Base-by-base conservation (phyloP, 1,140 invertebrate species). In the Drosophila chauvacae region DNA sequence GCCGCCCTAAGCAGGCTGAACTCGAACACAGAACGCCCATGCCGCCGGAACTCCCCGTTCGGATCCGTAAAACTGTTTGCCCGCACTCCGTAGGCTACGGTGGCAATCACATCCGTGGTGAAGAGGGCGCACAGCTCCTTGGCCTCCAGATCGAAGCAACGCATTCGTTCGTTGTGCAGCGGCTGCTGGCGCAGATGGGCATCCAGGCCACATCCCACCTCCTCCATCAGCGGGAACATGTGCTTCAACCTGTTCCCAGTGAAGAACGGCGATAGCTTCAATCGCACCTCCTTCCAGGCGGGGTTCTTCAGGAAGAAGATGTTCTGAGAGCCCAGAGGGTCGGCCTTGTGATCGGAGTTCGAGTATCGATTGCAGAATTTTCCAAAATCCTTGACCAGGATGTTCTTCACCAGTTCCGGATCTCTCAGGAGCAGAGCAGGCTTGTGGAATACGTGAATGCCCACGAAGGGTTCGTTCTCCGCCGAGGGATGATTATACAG, bases 101-200 rank as follows among this genome's bases (percentile, higher is more conserved):
- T 94, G 14, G 94, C 94, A 66, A 95, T 95, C 7, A 95, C 94
- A 85, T 95, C 94, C 18, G 94, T 94, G 14, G 94, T 94, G 62
- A 93, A 95, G 53, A 93, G 93, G 1, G 93, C 91, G 44, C 93
- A 93, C 50, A 94, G 64, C 51, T 94, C 94, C 83, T 94, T 94
- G 48, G 92, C 80, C 57, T 93, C 92, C 26, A 92, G 3, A 13
- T 81, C 68, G 37, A 91, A 92, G 26, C 75, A 80, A 11, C 86
- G 76, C n/a, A 66, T 58, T 1, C 73, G 51, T 11, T 90, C 73
- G 7, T 90, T 81, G 14, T 86, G 72, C n/a, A 91, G 64, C 9
- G 77, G 64, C 18, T 72, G 74, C n/a, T 90, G 61, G 0, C 91
- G 77, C 0, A 92, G 56, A 73, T 90, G 77, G 7, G 85, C 77